phyloP scores from a whole-genome alignment of 2,888 invertebrate species.

The Drosophila kuntzei region DNA sequence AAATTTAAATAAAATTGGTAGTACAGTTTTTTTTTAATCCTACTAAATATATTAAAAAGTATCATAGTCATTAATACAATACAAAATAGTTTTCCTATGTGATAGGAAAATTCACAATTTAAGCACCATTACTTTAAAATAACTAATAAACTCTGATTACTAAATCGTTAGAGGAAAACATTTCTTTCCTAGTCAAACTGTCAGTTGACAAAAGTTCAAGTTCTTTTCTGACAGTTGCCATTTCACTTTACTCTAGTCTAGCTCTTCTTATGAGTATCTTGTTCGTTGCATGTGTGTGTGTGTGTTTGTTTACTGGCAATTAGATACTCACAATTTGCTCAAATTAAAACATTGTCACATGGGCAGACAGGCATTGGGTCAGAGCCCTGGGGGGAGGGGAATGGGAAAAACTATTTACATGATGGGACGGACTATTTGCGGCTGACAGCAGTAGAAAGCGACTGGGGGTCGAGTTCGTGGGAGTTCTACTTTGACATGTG shows the following conservation, averaged over 20 bases:
- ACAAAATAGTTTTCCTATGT: too few relatives aligned
- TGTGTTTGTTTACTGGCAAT: conserved; percentile 39
- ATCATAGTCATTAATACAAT: too few relatives aligned
- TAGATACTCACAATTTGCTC: conserved; percentile 54
- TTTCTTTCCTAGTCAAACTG: not conserved
- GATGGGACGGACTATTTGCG: conserved; percentile 4
- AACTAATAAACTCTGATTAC: not conserved
- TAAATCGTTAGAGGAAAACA: not conserved
- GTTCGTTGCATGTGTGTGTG: conserved; percentile 7
- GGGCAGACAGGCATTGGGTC: conserved; percentile 10
- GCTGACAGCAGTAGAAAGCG: conserved; percentile 20
- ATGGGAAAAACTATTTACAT: conserved; percentile 34
- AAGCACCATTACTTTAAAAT: too few relatives aligned
- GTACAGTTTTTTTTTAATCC: too few relatives aligned
- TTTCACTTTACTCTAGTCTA: not conserved
- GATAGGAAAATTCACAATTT: too few relatives aligned
- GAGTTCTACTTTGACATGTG: conserved; percentile 46
- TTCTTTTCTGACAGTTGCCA: not conserved
- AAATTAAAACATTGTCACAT: conserved; percentile 50
- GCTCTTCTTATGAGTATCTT: conserved; percentile 7
- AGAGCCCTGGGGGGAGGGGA: not conserved
- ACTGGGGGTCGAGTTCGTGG: conserved; percentile 11
- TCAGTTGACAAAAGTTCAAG: conserved; percentile 3
- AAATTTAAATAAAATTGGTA: too few relatives aligned
- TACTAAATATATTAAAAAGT: too few relatives aligned